Percentiles rank a stretch among this genome's conserved stretches.
Evolutionary conservation across 2,113 vertebrate species (phyloP).

Genomic region (Microcebus griseorufus): DNA sequence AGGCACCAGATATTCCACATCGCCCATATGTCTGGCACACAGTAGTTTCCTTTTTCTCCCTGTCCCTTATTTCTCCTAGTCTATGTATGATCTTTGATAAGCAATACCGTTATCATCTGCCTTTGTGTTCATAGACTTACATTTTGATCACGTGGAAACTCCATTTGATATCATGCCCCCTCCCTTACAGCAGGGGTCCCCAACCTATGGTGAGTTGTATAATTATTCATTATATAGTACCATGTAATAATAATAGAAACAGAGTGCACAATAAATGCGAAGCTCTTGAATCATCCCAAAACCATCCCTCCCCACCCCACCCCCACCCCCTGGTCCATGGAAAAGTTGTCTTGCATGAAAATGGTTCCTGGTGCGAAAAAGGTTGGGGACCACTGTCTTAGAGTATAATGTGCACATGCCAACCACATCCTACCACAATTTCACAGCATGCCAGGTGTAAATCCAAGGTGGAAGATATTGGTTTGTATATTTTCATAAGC

Average conservation of each 20-base stretch:
- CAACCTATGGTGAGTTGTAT: too few species aligned
- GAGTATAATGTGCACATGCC: not conserved
- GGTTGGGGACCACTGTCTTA: not conserved
- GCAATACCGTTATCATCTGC: not conserved
- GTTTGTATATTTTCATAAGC: conserved; percentile 51
- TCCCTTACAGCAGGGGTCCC: not conserved
- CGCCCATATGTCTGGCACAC: not conserved
- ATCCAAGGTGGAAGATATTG: conserved; percentile 24
- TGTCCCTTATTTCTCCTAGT: not conserved
- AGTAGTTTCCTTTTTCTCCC: not conserved
- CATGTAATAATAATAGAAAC: too few species aligned
- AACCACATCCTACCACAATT: not conserved
- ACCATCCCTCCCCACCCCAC: too few species aligned
- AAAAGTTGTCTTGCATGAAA: too few species aligned
- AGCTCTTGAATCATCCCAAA: too few species aligned
- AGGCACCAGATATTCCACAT: not conserved
- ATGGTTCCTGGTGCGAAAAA: too few species aligned
- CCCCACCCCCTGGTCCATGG: too few species aligned
- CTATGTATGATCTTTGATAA: conserved; percentile 17
- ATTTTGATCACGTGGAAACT: conserved; percentile 15
- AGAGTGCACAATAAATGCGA: too few species aligned
- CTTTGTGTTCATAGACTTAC: not conserved
- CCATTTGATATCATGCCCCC: not conserved
- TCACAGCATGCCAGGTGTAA: conserved; percentile 7
- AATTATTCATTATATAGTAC: too few species aligned